These are phyloP conservation scores for Gasterosteus nipponicus DNA, from an alignment of 2,113 vertebrate species.

Conservation along the genomic window DNA sequence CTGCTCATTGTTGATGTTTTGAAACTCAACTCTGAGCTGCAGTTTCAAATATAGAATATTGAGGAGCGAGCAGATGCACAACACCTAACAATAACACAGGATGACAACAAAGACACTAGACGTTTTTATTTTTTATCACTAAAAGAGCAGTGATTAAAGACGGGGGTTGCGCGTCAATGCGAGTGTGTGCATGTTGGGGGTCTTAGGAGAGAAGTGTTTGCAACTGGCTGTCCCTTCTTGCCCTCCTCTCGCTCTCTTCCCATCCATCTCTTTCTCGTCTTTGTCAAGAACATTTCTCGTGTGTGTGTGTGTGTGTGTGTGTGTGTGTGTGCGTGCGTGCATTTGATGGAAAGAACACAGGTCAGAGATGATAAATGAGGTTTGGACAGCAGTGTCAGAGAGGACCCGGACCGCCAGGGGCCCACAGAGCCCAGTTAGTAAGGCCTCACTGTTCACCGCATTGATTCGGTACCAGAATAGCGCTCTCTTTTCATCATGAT, in stretches of 20 bases:
- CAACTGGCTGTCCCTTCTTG: slow-evolving; percentile 46
- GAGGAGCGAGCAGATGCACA: slow-evolving; percentile 13
- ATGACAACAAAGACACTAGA: slow-evolving; percentile 31
- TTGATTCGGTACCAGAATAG: slow-evolving; percentile 40
- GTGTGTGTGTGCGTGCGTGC: background rate
- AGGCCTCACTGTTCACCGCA: slow-evolving; percentile 52
- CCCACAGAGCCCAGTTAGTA: slow-evolving; percentile 23
- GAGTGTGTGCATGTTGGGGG: background rate
- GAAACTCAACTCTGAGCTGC: slow-evolving; percentile 8
- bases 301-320: background rate
- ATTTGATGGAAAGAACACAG: slow-evolving; percentile 24
- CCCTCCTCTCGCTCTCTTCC: slow-evolving; percentile 27
- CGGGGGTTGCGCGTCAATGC: slow-evolving; percentile 5
- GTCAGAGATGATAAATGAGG: slow-evolving; percentile 63
- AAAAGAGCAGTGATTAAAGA: slow-evolving; percentile 44
- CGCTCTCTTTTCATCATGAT: slow-evolving; percentile 37
- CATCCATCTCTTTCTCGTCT: slow-evolving; percentile 38
- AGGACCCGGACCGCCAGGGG: slow-evolving; percentile 30
- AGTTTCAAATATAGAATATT: slow-evolving; percentile 7
- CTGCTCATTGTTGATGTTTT: background rate
- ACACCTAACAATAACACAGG: slow-evolving; percentile 11
- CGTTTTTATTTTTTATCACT: too few relatives aligned
- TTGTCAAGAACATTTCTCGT: background rate
- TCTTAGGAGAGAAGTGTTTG: slow-evolving; percentile 43
- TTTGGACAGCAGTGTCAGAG: slow-evolving; percentile 22